Percentiles rank a stretch among this genome's conserved stretches.
phyloP scores from a whole-genome alignment of 2,888 invertebrate species.

The Tuta absoluta region DNA sequence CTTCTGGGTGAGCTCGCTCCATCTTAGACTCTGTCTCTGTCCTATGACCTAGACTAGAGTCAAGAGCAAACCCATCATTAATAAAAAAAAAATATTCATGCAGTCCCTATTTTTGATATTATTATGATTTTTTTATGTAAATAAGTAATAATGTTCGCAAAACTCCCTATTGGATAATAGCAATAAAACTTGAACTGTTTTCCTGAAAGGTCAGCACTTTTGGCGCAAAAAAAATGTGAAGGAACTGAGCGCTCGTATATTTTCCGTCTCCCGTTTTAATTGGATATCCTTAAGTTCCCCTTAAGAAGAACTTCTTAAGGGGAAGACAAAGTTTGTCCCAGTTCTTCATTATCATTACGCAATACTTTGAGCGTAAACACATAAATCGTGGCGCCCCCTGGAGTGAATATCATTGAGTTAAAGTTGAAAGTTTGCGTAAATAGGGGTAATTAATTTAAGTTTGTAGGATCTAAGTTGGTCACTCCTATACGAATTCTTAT shows the following conservation, averaged over 20 bases:
- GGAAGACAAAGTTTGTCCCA: slow-evolving; percentile 46
- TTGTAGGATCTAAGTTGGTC: neutral
- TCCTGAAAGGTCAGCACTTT: slow-evolving; percentile 1
- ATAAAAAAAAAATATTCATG: too few species aligned
- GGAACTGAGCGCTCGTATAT: slow-evolving; percentile 42
- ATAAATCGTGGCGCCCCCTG: slow-evolving; percentile 51
- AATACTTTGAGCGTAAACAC: slow-evolving; percentile 53
- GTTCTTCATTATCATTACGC: slow-evolving; percentile 47
- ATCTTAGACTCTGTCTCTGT: too few species aligned
- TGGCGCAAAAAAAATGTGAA: slow-evolving; percentile 1
- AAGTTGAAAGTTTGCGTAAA: slow-evolving; percentile 16
- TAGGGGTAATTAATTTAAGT: slow-evolving; percentile 1
- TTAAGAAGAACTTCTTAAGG: slow-evolving; percentile 24
- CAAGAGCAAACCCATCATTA: too few species aligned
- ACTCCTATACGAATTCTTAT: neutral
- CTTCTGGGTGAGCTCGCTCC: too few species aligned
- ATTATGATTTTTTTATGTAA: too few species aligned
- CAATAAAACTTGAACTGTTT: neutral
- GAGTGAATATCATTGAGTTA: slow-evolving; percentile 32
- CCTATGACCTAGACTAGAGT: too few species aligned
- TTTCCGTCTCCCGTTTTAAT: slow-evolving; percentile 52
- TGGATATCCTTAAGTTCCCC: slow-evolving; percentile 50
- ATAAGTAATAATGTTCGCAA: neutral
- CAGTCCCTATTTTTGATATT: too few species aligned
- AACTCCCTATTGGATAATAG: neutral